A percentile compares a stretch with the other conserved stretches of the same genome.
These are phyloP conservation scores for Petroica traversi DNA, from an alignment of 2,113 vertebrate genomes.

Conservation along the genomic window DNA sequence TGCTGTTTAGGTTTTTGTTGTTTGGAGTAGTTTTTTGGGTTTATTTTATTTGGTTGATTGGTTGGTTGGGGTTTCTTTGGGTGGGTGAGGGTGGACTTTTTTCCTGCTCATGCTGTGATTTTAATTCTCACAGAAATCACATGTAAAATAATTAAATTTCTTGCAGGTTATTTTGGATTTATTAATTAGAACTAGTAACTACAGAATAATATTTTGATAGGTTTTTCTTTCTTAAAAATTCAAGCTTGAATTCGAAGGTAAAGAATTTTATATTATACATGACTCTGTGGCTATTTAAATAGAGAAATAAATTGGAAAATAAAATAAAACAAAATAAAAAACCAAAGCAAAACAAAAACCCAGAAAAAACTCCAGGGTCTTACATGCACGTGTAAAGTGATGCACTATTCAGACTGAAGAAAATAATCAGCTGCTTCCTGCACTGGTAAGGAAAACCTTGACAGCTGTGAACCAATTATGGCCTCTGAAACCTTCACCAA, in stretches of 20 bases:
- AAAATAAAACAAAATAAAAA: background rate
- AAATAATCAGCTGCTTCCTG: conserved; percentile 48
- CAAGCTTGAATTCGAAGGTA: background rate
- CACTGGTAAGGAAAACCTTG: conserved; percentile 15
- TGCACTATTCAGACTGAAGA: background rate
- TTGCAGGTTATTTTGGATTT: background rate
- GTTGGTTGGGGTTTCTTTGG: background rate
- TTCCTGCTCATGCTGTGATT: background rate
- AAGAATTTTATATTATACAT: background rate
- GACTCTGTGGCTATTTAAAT: background rate
- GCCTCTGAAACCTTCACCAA: conserved; percentile 11
- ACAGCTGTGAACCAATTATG: conserved; percentile 53
- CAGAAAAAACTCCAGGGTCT: background rate
- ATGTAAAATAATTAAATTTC: background rate
- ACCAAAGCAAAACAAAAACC: background rate
- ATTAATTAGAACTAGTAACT: background rate
- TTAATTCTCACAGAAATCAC: background rate
- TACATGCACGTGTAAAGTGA: background rate
- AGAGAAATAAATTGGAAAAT: background rate
- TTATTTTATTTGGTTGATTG: background rate
- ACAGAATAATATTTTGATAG: background rate
- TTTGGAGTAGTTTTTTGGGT: fast-evolving
- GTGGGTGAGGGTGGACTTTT: fast-evolving
- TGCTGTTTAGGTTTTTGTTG: background rate
- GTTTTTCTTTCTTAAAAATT: background rate